Percentiles rank a stretch among this genome's conserved stretches.
Conservation (phyloP, 2,113 vertebrate species). For the cattle (Bos taurus) region ARS-UCD2.0 NC_082638.1:4134501-4135000, state of each 20-base stretch:
- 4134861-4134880: neutral
- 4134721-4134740: neutral
- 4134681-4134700: neutral
- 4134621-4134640: neutral
- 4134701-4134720: neutral
- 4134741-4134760: neutral
- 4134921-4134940: neutral
- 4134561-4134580: neutral
- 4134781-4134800: neutral
- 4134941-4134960: no score
- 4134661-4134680: neutral
- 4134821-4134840: neutral
- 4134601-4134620: neutral
- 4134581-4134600: neutral
- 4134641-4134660: neutral
- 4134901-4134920: neutral
- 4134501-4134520: fast-evolving
- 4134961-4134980: neutral
- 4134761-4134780: neutral
- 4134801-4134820: neutral
- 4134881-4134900: no score
- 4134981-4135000: neutral
- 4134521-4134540: neutral
- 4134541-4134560: neutral
- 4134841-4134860: fast-evolving